Conservation (phyloP, 2,113 vertebrate genomes). For the Cyanoderma ruficeps region DNA sequence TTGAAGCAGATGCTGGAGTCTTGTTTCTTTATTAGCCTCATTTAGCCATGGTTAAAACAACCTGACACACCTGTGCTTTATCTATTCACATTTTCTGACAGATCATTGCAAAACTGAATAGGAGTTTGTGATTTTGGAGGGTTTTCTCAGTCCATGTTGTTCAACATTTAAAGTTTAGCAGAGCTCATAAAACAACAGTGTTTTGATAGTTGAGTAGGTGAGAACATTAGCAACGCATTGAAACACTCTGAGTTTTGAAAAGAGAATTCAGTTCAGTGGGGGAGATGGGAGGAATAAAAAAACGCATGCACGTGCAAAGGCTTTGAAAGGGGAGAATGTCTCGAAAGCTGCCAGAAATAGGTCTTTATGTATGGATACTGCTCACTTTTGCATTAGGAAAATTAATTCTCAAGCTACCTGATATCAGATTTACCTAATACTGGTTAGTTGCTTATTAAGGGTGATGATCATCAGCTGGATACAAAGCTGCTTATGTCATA, state of each 20-base stretch:
- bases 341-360: background rate
- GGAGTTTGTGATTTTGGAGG: background rate
- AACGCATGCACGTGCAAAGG: background rate
- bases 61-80: background rate
- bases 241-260: background rate
- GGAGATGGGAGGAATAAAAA: background rate
- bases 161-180: background rate
- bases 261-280: accelerated
- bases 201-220: background rate
- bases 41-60: background rate
- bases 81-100: background rate
- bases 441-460: background rate
- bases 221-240: background rate
- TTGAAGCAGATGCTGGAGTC: background rate
- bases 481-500: background rate
- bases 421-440: background rate
- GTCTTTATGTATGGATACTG: background rate
- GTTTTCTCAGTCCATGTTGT: background rate
- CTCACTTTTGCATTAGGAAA: background rate
- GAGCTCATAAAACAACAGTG: background rate
- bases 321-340: background rate
- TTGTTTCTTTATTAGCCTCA: background rate
- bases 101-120: background rate
- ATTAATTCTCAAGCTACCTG: background rate
- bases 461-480: background rate